Conservation (phyloP, 2,888 invertebrate genomes). For the Leptinotarsa tumamoca region DNA sequence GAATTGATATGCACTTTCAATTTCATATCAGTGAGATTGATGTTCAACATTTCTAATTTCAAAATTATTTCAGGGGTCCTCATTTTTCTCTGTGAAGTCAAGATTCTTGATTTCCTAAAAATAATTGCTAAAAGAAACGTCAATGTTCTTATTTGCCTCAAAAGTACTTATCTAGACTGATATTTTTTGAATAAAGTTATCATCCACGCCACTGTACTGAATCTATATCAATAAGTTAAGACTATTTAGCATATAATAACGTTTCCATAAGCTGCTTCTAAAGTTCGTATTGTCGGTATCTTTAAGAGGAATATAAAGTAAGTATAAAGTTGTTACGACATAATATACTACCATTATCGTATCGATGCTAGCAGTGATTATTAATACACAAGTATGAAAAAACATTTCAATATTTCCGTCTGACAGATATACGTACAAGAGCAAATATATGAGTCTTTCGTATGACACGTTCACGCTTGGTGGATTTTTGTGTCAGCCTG, state of each 20-base stretch:
- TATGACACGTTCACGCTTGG: constrained; percentile 29
- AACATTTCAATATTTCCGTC: constrained; percentile 31
- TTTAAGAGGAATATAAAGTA: constrained; percentile 37
- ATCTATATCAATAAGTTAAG: constrained; percentile 37
- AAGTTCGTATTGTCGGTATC: constrained; percentile 38
- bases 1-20: no score
- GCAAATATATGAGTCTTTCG: constrained; percentile 26
- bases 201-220: constrained; percentile 16
- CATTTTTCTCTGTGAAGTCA: no score
- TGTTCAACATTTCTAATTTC: no score
- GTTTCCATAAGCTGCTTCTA: constrained; percentile 42
- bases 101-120: no score
- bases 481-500: constrained; percentile 11
- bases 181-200: background rate
- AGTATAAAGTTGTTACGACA: constrained; percentile 41
- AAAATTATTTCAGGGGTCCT: no score
- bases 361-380: constrained; percentile 33
- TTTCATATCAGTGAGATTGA: no score
- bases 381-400: constrained; percentile 34
- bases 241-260: constrained; percentile 45
- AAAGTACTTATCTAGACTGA: no score
- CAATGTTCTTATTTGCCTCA: no score
- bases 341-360: constrained; percentile 41
- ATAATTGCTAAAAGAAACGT: no score
- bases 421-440: constrained; percentile 18